These are phyloP conservation scores for Candidula unifasciata DNA, from an alignment of 2,888 invertebrate genomes.

Conservation along the genomic window DNA sequence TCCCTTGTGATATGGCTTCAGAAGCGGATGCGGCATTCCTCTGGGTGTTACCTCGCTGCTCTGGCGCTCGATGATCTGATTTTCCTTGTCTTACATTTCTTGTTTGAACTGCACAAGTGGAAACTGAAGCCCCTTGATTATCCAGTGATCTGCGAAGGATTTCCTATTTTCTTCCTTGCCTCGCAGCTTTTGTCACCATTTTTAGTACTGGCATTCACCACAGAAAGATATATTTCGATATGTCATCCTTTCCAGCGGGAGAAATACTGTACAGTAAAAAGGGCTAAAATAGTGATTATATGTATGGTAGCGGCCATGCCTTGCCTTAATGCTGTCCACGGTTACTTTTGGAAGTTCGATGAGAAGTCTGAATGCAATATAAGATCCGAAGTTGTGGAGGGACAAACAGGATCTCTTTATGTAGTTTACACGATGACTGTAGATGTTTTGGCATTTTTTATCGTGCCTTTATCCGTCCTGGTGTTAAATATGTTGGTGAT, in stretches of 20 bases:
- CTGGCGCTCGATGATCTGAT: constrained; percentile 75
- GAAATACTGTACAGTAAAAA: constrained; percentile 70
- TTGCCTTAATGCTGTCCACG: constrained; percentile 71
- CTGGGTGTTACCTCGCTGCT: constrained; percentile 77
- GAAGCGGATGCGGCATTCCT: constrained; percentile 76
- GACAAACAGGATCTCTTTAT: constrained; percentile 67
- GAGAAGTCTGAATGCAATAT: constrained; percentile 58
- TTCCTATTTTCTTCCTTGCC: constrained; percentile 72
- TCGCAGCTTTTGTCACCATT: constrained; percentile 76
- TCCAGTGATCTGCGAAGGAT: constrained; percentile 73
- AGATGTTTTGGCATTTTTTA: constrained; percentile 74
- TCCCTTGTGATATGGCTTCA: constrained; percentile 76
- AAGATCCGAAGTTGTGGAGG: constrained; percentile 57
- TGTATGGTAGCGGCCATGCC: constrained; percentile 65
- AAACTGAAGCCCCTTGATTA: constrained; percentile 60
- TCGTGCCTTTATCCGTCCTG: constrained; percentile 75
- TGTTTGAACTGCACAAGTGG: constrained; percentile 74
- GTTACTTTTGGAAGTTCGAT: constrained; percentile 67
- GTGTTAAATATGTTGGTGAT: constrained; percentile 76
- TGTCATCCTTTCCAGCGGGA: constrained; percentile 77
- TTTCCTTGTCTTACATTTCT: constrained; percentile 72
- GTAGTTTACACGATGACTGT: constrained; percentile 75
- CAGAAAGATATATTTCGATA: constrained; percentile 76
- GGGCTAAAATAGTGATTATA: constrained; percentile 71
- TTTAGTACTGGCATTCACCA: constrained; percentile 76